Evolutionary conservation across 1,140 invertebrate species (phyloP).

Genomic region (Octopus bimaculoides): DNA sequence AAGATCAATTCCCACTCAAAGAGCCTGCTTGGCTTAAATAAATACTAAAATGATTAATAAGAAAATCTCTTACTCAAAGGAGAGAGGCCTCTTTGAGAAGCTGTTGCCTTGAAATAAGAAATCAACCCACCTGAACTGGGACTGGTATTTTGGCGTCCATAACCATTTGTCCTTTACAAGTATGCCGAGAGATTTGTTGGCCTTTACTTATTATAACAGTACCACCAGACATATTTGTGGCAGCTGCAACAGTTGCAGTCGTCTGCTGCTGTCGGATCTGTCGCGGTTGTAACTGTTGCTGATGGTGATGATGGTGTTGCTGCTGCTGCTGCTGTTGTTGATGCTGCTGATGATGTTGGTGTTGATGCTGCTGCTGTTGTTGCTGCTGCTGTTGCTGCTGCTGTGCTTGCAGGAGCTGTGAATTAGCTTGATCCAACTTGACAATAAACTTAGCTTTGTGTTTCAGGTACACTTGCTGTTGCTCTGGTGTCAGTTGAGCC

Average conservation of each 20-base stretch:
- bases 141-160: slow-evolving; percentile 21
- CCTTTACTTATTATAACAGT: not conserved
- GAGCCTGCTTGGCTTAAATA: no score
- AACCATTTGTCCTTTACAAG: slow-evolving; percentile 16
- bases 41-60: no score
- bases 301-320: not conserved
- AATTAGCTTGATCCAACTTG: slow-evolving; percentile 33
- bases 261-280: slow-evolving; percentile 24
- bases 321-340: not conserved
- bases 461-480: slow-evolving; percentile 40
- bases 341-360: not conserved
- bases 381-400: slow-evolving; percentile 28
- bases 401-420: slow-evolving; percentile 25
- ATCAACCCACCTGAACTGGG: slow-evolving; percentile 20
- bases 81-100: no score
- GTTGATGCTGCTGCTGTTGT: slow-evolving; percentile 24
- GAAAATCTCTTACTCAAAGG: no score
- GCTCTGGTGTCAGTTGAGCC: slow-evolving; percentile 42
- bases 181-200: not conserved
- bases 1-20: no score
- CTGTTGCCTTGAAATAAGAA: not conserved
- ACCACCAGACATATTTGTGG: slow-evolving; percentile 23
- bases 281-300: slow-evolving; percentile 16
- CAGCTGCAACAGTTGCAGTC: slow-evolving; percentile 28
- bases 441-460: slow-evolving; percentile 34